These are phyloP conservation scores for Diarsia mendica DNA, from an alignment of 2,888 invertebrate species.

Conservation along the genomic window DNA sequence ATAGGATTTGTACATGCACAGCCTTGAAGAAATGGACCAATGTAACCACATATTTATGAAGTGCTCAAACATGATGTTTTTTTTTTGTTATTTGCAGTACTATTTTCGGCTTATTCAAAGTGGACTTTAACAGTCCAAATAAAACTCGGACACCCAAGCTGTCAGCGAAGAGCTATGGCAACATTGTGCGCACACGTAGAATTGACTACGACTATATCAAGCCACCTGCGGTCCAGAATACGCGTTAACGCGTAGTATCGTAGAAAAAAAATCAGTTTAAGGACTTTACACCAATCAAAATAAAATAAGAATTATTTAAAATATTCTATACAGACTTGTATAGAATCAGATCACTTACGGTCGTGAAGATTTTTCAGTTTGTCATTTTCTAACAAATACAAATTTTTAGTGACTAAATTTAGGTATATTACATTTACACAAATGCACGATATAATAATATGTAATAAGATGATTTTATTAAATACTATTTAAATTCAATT, in stretches of 20 bases:
- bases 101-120: conserved; percentile 86
- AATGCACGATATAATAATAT: too few relatives aligned
- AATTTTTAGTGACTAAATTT: too few relatives aligned
- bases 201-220: conserved; percentile 83
- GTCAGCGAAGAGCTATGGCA: conserved; percentile 82
- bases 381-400: too few relatives aligned
- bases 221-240: conserved; percentile 38
- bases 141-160: conserved; percentile 84
- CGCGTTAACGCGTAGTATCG: background rate
- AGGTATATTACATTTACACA: too few relatives aligned
- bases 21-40: background rate
- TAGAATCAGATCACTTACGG: background rate
- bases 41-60: background rate
- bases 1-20: background rate
- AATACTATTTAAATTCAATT: too few relatives aligned
- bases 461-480: too few relatives aligned
- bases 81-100: conserved; percentile 75
- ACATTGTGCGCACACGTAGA: conserved; percentile 80
- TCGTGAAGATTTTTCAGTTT: background rate
- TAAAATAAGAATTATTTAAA: background rate
- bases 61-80: background rate
- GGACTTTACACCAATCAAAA: background rate
- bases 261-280: background rate
- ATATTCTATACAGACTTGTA: too few relatives aligned
- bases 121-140: conserved; percentile 83